Evolutionary conservation across 2,888 invertebrate genomes (phyloP).

Genomic region (Platerodrilus igneus): DNA sequence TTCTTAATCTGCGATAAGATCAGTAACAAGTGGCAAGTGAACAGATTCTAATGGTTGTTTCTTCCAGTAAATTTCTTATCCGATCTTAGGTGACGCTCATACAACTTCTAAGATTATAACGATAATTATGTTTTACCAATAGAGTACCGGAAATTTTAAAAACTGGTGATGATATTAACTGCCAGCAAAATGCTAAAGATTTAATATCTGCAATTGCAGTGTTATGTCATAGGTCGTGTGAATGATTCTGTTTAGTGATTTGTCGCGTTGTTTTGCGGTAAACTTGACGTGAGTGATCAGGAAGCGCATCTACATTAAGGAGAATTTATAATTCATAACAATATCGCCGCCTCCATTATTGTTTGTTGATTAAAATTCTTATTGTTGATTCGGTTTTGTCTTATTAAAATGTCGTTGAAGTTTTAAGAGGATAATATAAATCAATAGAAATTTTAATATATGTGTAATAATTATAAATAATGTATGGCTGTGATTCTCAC

Average conservation of each 20-base stretch:
- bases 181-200: slow-evolving; percentile 8
- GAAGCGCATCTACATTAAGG: slow-evolving; percentile 41
- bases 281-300: slow-evolving; percentile 31
- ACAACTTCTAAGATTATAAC: too few species aligned
- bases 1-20: slow-evolving; percentile 43
- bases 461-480: slow-evolving; percentile 22
- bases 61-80: slow-evolving; percentile 25
- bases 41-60: slow-evolving; percentile 44
- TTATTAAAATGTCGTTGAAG: too few species aligned
- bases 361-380: slow-evolving; percentile 13
- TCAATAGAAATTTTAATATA: slow-evolving; percentile 6
- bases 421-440: not conserved
- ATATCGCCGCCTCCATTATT: slow-evolving; percentile 7
- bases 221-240: slow-evolving; percentile 46
- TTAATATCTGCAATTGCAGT: slow-evolving; percentile 46
- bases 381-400: slow-evolving; percentile 9
- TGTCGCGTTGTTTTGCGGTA: slow-evolving; percentile 41
- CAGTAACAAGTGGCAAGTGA: slow-evolving; percentile 45
- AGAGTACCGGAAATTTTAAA: too few species aligned
- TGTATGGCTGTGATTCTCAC: slow-evolving; percentile 21
- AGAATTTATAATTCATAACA: slow-evolving; percentile 38
- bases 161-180: too few species aligned
- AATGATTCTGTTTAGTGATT: slow-evolving; percentile 47
- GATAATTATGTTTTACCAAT: too few species aligned
- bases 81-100: slow-evolving; percentile 17